Evolutionary conservation across 2,797 vertebrate genomes (phyloP).

Genomic region (Petrocephalus schoutedeni): DNA sequence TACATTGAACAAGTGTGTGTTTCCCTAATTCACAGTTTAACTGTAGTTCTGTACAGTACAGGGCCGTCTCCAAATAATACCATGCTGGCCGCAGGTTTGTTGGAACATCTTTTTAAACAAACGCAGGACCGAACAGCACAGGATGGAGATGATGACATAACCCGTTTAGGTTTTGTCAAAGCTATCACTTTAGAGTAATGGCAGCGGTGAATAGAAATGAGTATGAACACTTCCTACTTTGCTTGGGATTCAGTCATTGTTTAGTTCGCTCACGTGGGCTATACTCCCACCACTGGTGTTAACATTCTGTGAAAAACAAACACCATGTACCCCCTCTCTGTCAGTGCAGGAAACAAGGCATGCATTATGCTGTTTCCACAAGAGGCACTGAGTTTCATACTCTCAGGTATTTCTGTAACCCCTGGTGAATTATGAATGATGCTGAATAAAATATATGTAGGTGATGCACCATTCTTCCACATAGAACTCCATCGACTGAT

Average conservation of each 20-base stretch:
- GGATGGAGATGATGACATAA: neutral
- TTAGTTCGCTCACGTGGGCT: neutral
- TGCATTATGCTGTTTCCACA: constrained; percentile 9
- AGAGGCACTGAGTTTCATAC: neutral
- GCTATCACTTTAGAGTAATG: neutral
- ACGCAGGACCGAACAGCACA: neutral
- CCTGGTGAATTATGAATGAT: constrained; percentile 13
- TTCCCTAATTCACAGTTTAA: no score
- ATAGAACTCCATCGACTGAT: neutral
- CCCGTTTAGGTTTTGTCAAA: neutral
- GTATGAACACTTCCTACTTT: neutral
- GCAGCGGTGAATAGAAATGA: neutral
- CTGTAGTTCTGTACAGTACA: no score
- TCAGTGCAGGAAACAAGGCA: neutral
- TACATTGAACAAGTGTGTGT: neutral
- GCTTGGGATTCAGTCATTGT: neutral
- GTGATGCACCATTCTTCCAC: neutral
- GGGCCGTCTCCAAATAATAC: no score
- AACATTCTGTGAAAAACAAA: neutral
- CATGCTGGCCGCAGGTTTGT: neutral
- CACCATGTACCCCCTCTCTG: neutral
- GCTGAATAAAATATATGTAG: constrained; percentile 12
- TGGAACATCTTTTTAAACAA: neutral
- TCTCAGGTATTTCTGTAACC: constrained; percentile 12
- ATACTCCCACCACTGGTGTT: neutral